Evolutionary conservation across 2,113 vertebrate genomes (phyloP).

Genomic region (Fulmarus glacialis): DNA sequence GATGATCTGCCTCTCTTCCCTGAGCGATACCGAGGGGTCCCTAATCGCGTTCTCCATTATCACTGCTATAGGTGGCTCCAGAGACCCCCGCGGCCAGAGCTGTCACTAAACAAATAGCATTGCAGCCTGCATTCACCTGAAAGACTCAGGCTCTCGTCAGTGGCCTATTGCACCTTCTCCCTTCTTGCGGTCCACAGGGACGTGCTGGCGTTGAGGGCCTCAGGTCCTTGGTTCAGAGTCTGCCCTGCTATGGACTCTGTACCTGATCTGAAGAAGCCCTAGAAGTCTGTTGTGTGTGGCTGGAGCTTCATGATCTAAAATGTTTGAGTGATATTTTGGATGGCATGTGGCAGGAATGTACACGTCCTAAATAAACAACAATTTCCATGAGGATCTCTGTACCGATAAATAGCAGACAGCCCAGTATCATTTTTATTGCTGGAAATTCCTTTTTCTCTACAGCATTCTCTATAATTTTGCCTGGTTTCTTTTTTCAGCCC

Average conservation of each 20-base stretch:
- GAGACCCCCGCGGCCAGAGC: background rate
- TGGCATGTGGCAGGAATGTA: background rate
- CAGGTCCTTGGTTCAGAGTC: background rate
- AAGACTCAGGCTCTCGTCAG: rapidly evolving
- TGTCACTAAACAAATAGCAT: too few species aligned
- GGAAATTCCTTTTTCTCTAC: background rate
- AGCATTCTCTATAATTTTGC: background rate
- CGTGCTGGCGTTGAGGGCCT: background rate
- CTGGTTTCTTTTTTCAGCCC: background rate
- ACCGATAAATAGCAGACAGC: background rate
- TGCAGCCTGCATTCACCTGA: background rate
- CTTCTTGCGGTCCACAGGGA: background rate
- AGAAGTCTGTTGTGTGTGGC: background rate
- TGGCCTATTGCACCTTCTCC: background rate
- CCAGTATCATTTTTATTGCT: background rate
- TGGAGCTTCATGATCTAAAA: background rate
- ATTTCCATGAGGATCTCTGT: background rate
- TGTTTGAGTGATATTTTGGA: background rate
- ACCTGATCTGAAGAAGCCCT: background rate
- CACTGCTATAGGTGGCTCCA: background rate
- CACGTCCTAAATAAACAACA: background rate
- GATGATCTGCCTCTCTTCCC: background rate
- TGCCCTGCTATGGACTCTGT: background rate
- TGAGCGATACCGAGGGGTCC: rapidly evolving
- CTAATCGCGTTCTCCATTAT: rapidly evolving